phyloP scores from a whole-genome alignment of 2,888 invertebrate genomes.

The Julus scanicus region DNA sequence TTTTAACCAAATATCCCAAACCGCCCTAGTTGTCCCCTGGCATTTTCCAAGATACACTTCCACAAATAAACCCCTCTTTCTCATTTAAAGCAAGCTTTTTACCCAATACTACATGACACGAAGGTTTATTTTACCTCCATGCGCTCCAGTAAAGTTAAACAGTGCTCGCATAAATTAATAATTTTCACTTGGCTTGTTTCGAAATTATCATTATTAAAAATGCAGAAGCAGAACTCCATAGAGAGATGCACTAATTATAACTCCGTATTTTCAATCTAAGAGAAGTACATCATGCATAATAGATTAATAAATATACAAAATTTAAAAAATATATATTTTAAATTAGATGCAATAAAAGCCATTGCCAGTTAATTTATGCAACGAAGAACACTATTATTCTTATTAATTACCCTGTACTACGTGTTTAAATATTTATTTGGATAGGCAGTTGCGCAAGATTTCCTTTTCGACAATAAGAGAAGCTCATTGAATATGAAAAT shows the following conservation, averaged over 20 bases:
- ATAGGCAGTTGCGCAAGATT: background rate
- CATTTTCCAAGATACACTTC: background rate
- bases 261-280: constrained; percentile 3
- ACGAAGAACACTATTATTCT: background rate
- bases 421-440: constrained; percentile 9
- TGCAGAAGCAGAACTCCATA: background rate
- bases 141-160: background rate
- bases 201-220: constrained; percentile 32
- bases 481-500: background rate
- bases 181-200: constrained; percentile 31
- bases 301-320: background rate
- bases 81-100: background rate
- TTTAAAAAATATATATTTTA: background rate
- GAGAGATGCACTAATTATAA: background rate
- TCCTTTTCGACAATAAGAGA: background rate
- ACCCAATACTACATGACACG: background rate
- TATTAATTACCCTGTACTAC: background rate
- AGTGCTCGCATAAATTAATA: constrained; percentile 18
- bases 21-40: background rate
- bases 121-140: background rate
- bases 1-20: background rate
- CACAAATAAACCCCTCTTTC: background rate
- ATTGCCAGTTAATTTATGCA: background rate
- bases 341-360: background rate
- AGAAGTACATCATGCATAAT: background rate